Conservation (phyloP, 1,140 invertebrate genomes). For the Drosophila sucinea region DNA sequence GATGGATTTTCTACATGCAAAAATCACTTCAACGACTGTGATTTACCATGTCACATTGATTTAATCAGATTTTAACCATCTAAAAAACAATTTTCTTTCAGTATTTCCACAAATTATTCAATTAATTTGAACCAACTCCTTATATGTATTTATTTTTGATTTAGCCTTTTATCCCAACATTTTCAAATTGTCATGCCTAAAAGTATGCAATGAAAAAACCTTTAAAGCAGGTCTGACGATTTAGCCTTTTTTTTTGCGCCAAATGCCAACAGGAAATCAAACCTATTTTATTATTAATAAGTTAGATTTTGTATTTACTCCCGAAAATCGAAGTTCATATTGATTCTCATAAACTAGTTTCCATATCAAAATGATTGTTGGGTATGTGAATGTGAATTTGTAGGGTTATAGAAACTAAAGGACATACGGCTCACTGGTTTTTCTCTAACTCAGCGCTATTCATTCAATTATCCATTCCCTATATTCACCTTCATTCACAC, state of each 20-base stretch:
- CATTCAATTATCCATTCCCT: slow-evolving; percentile 14
- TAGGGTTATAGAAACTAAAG: background rate
- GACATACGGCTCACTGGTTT: background rate
- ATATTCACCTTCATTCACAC: slow-evolving; percentile 20
- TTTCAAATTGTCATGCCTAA: background rate
- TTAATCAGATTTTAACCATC: background rate
- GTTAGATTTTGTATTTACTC: too few relatives aligned
- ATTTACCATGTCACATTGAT: background rate
- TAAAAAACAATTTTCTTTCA: background rate
- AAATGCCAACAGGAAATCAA: too few relatives aligned
- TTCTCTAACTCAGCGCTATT: slow-evolving; percentile 6
- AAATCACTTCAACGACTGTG: background rate
- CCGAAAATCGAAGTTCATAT: too few relatives aligned
- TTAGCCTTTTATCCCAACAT: too few relatives aligned
- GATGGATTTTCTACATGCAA: background rate
- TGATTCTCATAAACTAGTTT: too few relatives aligned
- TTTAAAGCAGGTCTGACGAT: too few relatives aligned
- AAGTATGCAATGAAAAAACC: background rate
- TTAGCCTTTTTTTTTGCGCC: too few relatives aligned
- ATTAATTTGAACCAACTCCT: too few relatives aligned
- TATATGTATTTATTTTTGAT: too few relatives aligned
- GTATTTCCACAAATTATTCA: too few relatives aligned
- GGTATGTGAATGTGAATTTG: background rate
- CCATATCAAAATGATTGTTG: too few relatives aligned
- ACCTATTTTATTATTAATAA: too few relatives aligned